A percentile compares a stretch with the other conserved stretches of the same genome.
Conservation (phyloP, 2,888 invertebrate species). For the Fragum whitleyi region DNA sequence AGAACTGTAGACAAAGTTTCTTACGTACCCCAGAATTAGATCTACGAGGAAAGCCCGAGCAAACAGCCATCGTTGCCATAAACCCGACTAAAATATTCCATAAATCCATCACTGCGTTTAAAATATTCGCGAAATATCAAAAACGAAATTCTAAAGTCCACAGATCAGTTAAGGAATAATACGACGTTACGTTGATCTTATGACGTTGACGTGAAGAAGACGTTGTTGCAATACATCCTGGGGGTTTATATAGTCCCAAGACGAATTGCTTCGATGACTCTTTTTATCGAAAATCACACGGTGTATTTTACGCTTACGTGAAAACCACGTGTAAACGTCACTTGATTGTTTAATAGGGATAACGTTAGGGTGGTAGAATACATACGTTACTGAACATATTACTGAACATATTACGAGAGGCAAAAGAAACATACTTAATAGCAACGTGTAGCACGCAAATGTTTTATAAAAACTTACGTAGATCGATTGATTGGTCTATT, state of each 20-base stretch:
- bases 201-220: background rate
- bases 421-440: too few relatives aligned
- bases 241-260: background rate
- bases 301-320: background rate
- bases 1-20: too few relatives aligned
- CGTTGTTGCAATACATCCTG: background rate
- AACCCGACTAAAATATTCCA: background rate
- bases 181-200: background rate
- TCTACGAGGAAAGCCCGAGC: conserved; percentile 1
- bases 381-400: too few relatives aligned
- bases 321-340: background rate
- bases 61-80: background rate
- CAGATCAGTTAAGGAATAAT: background rate
- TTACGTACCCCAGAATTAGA: background rate
- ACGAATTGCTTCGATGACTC: background rate
- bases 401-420: too few relatives aligned
- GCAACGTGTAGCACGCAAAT: too few relatives aligned
- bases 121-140: conserved; percentile 7
- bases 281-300: background rate
- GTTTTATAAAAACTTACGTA: too few relatives aligned
- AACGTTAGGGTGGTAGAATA: too few relatives aligned
- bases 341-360: background rate
- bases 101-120: background rate
- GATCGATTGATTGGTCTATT: too few relatives aligned
- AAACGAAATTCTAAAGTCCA: conserved; percentile 9